Evolutionary conservation across 2,797 vertebrate genomes (phyloP), one percentile per base, ranked within the genome.

Genomic region (Schizothorax lantsangensis): DNA sequence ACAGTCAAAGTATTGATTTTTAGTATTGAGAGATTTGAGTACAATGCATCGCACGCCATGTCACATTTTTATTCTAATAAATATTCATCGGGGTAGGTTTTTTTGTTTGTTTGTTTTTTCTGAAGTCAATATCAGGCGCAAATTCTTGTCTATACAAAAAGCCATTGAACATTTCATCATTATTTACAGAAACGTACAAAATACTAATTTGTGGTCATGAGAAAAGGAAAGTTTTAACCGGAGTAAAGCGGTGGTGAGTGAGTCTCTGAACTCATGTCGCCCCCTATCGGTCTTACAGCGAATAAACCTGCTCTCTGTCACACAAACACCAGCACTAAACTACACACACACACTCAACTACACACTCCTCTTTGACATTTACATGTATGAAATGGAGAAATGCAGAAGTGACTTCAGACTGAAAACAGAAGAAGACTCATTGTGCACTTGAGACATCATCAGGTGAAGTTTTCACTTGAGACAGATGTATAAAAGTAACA

Each of bases 281-380:
- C 95, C 93, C 94, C 95, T 95, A 81, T 95, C 93, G 95, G 93
- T 85, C 26, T 14, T 0, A 12, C 26, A 1, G 0, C 1, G 11
- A 72, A 23, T 1, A 19, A 1, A 11, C n/a, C 10, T 5, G 12
- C 15, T 0, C 6, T 1, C 21, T n/a, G 64, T 23, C 52, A 9
- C 21, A 71, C 36, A 69, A 3, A 17, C 33, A 64, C 62, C 5
- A 3, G 11, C 62, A 64, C 59, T 23, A 66, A 11, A 15, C 1
- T 14, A 26, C 43, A 12, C 81, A 40, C 26, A 33, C 26, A 36
- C 12, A 5, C 14, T 14, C 6, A 1, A 78, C 11, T 8, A 49
- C 47, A 49, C 47, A 17, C 49, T 23, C 38, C 43, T 23, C 40
- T 72, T 26, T 72, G 12, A 8, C 15, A 30, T 49, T 17, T 5